Conservation (phyloP, 2,888 invertebrate species). For the Drosophila lutescens region DNA sequence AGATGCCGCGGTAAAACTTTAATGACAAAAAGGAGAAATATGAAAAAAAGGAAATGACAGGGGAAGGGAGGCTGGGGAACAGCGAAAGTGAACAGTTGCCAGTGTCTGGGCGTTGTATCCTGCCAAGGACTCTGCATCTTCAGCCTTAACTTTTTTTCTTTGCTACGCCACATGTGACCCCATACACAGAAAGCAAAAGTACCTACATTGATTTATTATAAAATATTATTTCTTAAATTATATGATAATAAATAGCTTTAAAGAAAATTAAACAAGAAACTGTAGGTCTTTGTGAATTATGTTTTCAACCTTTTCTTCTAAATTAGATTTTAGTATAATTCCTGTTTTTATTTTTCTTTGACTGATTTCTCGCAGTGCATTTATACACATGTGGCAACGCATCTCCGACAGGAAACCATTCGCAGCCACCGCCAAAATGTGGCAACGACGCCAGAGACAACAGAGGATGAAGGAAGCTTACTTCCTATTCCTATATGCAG, state of each 20-base stretch:
- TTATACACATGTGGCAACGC: conserved; percentile 58
- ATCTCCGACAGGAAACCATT: conserved; percentile 73
- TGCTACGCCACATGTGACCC: conserved; percentile 42
- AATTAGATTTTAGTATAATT: no score
- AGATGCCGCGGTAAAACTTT: conserved; percentile 76
- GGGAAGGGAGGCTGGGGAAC: conserved; percentile 14
- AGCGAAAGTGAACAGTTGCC: conserved; percentile 74
- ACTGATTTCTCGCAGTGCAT: not conserved
- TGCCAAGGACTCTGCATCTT: conserved; percentile 65
- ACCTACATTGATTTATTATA: not conserved
- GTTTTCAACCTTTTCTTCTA: no score
- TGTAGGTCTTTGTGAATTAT: no score
- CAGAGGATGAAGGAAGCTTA: conserved; percentile 57
- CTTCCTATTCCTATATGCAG: conserved; percentile 30
- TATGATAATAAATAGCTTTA: no score
- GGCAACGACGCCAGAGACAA: conserved; percentile 66
- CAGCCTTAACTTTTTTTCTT: conserved; percentile 46
- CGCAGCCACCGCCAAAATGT: conserved; percentile 75
- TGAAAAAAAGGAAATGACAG: conserved; percentile 31
- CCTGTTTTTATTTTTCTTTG: not conserved
- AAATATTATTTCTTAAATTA: not conserved
- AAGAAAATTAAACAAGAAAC: no score
- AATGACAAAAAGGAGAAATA: conserved; percentile 57
- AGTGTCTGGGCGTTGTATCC: conserved; percentile 53
- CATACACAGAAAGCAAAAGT: conserved; percentile 3